A percentile compares a stretch with the other conserved stretches of the same genome.
phyloP scores from a whole-genome alignment of 2,888 invertebrate genomes.

The Macrophya annulata region DNA sequence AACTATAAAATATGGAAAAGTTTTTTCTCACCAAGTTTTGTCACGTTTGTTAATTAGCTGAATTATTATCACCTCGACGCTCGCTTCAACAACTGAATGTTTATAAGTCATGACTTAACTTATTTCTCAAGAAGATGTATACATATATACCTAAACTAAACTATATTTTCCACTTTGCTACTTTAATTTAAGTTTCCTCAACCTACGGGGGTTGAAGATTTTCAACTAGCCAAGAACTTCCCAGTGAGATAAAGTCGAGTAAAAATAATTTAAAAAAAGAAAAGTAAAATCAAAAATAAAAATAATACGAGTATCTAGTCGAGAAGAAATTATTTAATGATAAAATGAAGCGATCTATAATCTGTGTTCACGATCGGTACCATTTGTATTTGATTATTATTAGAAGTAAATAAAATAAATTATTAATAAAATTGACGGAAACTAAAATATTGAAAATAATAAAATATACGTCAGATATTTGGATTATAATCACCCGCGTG shows the following conservation, averaged over 20 bases:
- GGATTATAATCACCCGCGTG: not conserved
- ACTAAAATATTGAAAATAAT: not conserved
- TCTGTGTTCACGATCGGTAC: too few species aligned
- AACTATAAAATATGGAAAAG: not conserved
- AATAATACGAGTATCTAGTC: too few species aligned
- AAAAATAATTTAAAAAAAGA: conserved; percentile 16
- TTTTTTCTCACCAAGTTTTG: not conserved
- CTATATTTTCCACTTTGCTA: too few species aligned
- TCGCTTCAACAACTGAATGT: conserved; percentile 5
- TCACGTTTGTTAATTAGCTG: conserved; percentile 14
- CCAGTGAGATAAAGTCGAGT: not conserved
- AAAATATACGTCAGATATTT: not conserved
- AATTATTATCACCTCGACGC: not conserved
- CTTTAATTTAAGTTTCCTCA: conserved; percentile 42
- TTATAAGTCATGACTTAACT: conserved; percentile 33
- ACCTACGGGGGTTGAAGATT: too few species aligned
- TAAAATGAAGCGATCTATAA: not conserved
- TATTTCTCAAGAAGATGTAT: not conserved
- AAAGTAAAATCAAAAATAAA: not conserved
- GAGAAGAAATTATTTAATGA: not conserved
- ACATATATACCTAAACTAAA: too few species aligned
- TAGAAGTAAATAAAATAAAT: too few species aligned
- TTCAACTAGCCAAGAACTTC: conserved; percentile 14
- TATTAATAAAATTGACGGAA: not conserved
- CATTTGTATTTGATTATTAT: too few species aligned